Conservation (phyloP, 2,113 vertebrate genomes). For the Aptenodytes patagonicus region DNA sequence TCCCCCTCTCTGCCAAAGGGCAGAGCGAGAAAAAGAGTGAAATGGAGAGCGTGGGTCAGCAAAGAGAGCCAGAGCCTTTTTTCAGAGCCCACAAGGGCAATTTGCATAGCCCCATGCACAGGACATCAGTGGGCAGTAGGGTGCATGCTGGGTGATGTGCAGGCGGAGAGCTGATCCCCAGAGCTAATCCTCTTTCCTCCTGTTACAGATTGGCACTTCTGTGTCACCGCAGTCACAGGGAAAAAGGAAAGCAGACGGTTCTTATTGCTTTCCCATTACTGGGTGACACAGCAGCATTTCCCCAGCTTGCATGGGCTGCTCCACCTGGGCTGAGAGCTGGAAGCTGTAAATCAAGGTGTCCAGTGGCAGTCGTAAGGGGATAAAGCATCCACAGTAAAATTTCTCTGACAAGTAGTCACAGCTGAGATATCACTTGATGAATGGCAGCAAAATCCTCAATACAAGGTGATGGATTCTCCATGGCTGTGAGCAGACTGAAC, state of each 20-base stretch:
- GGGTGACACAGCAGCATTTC: neutral
- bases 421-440: conserved; percentile 46
- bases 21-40: neutral
- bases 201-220: neutral
- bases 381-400: conserved; percentile 44
- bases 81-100: neutral
- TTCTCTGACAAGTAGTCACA: conserved; percentile 59
- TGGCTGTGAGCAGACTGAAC: neutral
- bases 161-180: neutral
- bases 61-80: neutral
- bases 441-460: neutral
- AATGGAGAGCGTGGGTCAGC: neutral
- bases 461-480: neutral
- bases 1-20: neutral
- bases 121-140: rapidly evolving
- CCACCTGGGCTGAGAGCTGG: conserved; percentile 3
- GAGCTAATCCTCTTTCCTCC: neutral
- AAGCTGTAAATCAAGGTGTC: conserved; percentile 37
- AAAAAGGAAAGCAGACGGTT: neutral
- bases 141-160: neutral
- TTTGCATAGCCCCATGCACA: rapidly evolving
- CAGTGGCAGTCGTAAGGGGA: neutral
- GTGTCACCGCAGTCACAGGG: neutral
- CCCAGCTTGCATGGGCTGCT: neutral
- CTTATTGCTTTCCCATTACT: neutral